phyloP scores from a whole-genome alignment of 2,797 vertebrate genomes.

The Hoplostethus atlanticus region DNA sequence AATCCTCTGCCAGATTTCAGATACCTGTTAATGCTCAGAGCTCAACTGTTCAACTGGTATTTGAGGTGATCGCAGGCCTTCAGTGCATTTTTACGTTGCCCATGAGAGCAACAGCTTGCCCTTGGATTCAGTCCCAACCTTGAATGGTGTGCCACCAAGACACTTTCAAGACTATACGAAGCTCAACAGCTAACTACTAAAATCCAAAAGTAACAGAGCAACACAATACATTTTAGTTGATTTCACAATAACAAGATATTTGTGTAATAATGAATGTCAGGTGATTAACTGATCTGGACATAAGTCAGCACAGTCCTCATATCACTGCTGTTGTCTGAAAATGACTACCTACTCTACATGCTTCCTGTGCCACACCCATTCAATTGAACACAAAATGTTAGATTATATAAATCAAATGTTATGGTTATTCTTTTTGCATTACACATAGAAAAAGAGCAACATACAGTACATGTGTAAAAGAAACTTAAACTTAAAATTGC shows the following conservation, averaged over 20 bases:
- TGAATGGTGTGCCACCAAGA: slow-evolving; percentile 28
- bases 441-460: slow-evolving; percentile 45
- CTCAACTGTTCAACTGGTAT: neutral
- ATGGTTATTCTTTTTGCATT: slow-evolving; percentile 39
- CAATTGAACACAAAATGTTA: slow-evolving; percentile 38
- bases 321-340: slow-evolving; percentile 21
- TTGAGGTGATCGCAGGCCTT: slow-evolving; percentile 22
- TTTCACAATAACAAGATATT: slow-evolving; percentile 37
- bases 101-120: slow-evolving; percentile 1
- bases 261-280: slow-evolving; percentile 36
- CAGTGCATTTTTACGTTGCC: slow-evolving; percentile 11
- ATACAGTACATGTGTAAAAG: slow-evolving; percentile 50
- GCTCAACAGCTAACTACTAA: slow-evolving; percentile 9
- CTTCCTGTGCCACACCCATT: slow-evolving; percentile 22
- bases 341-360: neutral
- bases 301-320: slow-evolving; percentile 7
- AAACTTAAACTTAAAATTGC: slow-evolving; percentile 73
- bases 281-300: slow-evolving; percentile 35
- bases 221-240: slow-evolving; percentile 34
- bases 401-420: slow-evolving; percentile 50
- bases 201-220: slow-evolving; percentile 34
- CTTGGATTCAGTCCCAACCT: slow-evolving; percentile 29
- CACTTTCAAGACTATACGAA: slow-evolving; percentile 27
- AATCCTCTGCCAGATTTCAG: slow-evolving; percentile 8
- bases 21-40: slow-evolving; percentile 22